Percentiles rank a stretch among this genome's conserved stretches.
Evolutionary conservation across 2,797 vertebrate genomes (phyloP).

Genomic region (Anas bernieri): DNA sequence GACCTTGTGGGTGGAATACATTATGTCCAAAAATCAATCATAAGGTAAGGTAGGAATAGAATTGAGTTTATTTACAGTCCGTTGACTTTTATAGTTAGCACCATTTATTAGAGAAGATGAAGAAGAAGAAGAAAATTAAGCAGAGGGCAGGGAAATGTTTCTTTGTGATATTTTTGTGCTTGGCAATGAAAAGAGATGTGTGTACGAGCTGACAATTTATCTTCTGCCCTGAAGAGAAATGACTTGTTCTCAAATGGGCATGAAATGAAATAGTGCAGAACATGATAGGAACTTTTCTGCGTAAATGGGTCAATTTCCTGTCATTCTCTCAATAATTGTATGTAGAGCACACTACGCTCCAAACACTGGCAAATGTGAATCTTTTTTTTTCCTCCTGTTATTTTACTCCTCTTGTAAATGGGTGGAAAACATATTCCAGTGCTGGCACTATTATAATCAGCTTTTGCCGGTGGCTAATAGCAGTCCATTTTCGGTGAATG

Average conservation of each 20-base stretch:
- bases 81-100: slow-evolving; percentile 59
- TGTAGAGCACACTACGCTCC: slow-evolving; percentile 32
- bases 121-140: slow-evolving; percentile 51
- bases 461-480: slow-evolving; percentile 72
- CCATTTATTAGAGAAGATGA: slow-evolving; percentile 48
- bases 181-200: slow-evolving; percentile 57
- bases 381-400: slow-evolving; percentile 40
- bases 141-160: slow-evolving; percentile 21
- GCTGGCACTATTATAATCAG: slow-evolving; percentile 69
- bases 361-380: slow-evolving; percentile 23
- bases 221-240: slow-evolving; percentile 71
- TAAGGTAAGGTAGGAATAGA: slow-evolving; percentile 52
- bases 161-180: slow-evolving; percentile 61
- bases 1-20: slow-evolving; percentile 59
- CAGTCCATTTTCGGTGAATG: slow-evolving; percentile 68
- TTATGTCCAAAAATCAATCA: slow-evolving; percentile 65
- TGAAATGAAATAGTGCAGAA: slow-evolving; percentile 73
- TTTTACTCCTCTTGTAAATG: slow-evolving; percentile 71
- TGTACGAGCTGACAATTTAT: slow-evolving; percentile 58
- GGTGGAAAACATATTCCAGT: slow-evolving; percentile 66
- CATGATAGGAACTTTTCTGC: slow-evolving; percentile 60
- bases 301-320: slow-evolving; percentile 74
- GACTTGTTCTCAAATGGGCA: slow-evolving; percentile 73
- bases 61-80: slow-evolving; percentile 59
- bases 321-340: slow-evolving; percentile 74